Base-by-base conservation (phyloP, 2,113 vertebrate genomes). In the Campylorhamphus procurvoides region DNA sequence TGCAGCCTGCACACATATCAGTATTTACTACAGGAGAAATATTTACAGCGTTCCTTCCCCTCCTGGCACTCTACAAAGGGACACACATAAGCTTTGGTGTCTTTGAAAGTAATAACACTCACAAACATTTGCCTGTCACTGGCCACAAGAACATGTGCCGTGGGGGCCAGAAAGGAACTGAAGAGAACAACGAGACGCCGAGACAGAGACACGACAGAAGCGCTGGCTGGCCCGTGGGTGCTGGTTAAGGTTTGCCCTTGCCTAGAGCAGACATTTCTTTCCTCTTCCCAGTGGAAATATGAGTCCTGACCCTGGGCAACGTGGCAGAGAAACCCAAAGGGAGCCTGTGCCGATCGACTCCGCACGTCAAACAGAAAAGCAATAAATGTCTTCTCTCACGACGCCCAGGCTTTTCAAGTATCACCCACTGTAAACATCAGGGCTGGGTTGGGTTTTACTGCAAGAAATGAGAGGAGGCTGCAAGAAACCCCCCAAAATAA, bases 371-470 rank as follows among this genome's bases (percentile, higher is more conserved):
- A 73, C 82, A 94, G 93, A 46, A 53, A 73, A 93, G 44, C 90
- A 91, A 84, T 80, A 85, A 92, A 95, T 44, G 88, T 22, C 49
- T 60, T 62, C 39, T 56, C 80, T 73, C 52, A 25, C 90, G 33
- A 10, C 5, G 3, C 7, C 63, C 62, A 82, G 47, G 40, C 86
- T 95, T 29, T 98, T 98, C 97, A 98, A 98, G 98, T 97, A 98
- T 97, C 95, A 68, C 96, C 94, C 96, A 92, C 94, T 96, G 96
- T 98, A 98, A 98, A 98, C 98, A 93, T 67, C 3, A 37, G 44
- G 89, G 53, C 80, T 4, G 55, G 60, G 47, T 63, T 86, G 93
- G 74, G 42, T 20, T 95, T 67, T 77, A 94, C 77, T 83, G 91
- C 10, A 53, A 77, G 95, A 66, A 95, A 76, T 72, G 22, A 9